These are phyloP conservation scores for Ptilonorhynchus violaceus DNA, from an alignment of 2,113 vertebrate genomes.

Conservation along the genomic window DNA sequence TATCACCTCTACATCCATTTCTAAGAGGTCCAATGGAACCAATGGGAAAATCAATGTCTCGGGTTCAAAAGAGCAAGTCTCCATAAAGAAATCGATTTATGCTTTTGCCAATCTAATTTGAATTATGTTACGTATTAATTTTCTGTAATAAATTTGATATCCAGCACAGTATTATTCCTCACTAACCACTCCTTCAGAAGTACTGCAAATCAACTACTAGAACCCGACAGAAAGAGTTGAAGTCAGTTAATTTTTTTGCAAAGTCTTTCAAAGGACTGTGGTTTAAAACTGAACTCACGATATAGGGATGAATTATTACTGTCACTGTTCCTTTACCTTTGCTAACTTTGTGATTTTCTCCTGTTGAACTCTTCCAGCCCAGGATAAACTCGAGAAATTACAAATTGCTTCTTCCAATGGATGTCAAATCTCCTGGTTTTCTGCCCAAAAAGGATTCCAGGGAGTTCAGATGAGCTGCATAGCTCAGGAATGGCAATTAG, in stretches of 20 bases:
- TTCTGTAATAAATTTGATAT: neutral
- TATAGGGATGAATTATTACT: neutral
- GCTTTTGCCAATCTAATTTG: neutral
- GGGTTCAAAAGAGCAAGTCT: neutral
- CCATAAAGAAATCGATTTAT: fast-evolving
- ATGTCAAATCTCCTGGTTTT: neutral
- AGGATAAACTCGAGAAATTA: neutral
- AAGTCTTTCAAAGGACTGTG: neutral
- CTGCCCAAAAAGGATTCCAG: neutral
- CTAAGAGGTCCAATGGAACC: neutral
- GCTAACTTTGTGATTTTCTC: neutral
- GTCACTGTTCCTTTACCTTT: neutral
- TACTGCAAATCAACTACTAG: neutral
- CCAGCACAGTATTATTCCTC: neutral
- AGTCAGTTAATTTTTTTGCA: neutral
- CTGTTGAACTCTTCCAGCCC: neutral
- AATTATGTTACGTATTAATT: neutral
- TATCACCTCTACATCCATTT: neutral
- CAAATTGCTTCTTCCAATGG: neutral
- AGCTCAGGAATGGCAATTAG: neutral
- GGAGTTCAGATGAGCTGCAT: neutral
- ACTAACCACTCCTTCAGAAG: neutral
- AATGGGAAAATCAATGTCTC: neutral
- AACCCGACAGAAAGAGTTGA: neutral
- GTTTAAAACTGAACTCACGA: neutral